These are phyloP conservation scores for Eueides isabella DNA, from an alignment of 1,140 invertebrate genomes.

Conservation along the genomic window DNA sequence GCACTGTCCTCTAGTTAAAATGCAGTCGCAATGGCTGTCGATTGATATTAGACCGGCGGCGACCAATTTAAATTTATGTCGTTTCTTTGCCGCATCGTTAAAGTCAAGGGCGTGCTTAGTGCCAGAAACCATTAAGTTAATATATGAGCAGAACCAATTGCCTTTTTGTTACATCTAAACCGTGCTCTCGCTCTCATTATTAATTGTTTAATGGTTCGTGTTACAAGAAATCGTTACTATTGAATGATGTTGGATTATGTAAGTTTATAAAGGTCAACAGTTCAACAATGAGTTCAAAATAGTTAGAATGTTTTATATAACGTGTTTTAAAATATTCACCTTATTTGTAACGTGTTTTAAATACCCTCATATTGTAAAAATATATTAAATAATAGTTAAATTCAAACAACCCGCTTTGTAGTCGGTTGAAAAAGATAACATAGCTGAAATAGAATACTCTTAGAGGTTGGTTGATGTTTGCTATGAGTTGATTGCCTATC, in stretches of 20 bases:
- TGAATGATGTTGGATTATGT: conserved; percentile 2
- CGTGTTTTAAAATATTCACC: too few species aligned
- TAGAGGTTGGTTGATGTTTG: conserved; percentile 49
- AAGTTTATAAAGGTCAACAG: background rate
- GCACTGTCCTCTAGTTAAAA: conserved; percentile 38
- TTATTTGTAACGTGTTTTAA: too few species aligned
- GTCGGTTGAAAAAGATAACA: background rate
- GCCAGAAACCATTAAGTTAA: conserved; percentile 61
- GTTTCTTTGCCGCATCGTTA: conserved; percentile 60
- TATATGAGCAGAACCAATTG: conserved; percentile 57
- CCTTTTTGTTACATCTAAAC: conserved; percentile 52
- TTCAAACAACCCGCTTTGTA: background rate
- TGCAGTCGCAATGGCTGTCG: conserved; percentile 31
- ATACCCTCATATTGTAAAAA: too few species aligned
- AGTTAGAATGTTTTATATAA: too few species aligned
- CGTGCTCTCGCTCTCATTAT: conserved; percentile 41
- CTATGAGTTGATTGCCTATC: conserved; percentile 66
- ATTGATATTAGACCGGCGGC: conserved; percentile 46
- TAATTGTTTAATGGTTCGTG: conserved; percentile 54
- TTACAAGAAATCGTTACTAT: conserved; percentile 32
- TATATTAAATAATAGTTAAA: background rate
- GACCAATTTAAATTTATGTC: conserved; percentile 66
- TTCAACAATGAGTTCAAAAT: too few species aligned
- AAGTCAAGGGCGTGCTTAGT: conserved; percentile 63
- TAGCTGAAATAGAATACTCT: conserved; percentile 1